Base-by-base conservation (phyloP, 2,113 vertebrate genomes). In the Edolisoma coerulescens region DNA sequence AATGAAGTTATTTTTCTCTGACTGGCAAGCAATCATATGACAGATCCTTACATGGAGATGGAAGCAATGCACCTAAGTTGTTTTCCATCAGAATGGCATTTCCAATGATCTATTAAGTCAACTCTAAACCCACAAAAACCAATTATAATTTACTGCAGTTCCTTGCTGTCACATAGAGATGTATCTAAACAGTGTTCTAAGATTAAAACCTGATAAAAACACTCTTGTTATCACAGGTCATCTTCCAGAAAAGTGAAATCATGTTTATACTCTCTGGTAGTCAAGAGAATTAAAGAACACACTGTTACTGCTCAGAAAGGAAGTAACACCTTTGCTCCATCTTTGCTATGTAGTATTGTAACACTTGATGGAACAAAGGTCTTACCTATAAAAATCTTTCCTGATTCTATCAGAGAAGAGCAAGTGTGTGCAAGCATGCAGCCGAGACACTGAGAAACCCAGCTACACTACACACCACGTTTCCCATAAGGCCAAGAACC, bases 1-100 rank as follows among this genome's bases (percentile, higher is more conserved):
- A 93, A 89, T 45, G 32, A 91, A 79, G 67, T 56, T 80, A 76
- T 91, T 94, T 93, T 94, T 77, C 63, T 69, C 59, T 87, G 57
- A 75, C 69, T 73, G 57, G 65, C 47, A 91, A 71, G 37, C 28
- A 87, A 50, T 69, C 74, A 82, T 37, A 57, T 26, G 20, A 89
- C 19, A 84, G 57, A 63, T n/a, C 20, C 49, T 91, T 73, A 85
- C 49, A 52, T 4, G 63, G 45, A 54, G 39, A 65, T 10, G 70
- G 28, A 16, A 83, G 65, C 57, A 91, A 87, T 15, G 24, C 9
- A 14, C 4, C 0, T 32, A 50, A 71, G 28, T 42, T 91, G 56
- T 81, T 95, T 89, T 84, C 73, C 64, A 78, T 63, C 64, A 84
- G 52, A 83, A 75, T 23, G 52, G 19, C 73, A 78, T 84, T 93